Evolutionary conservation across 2,888 invertebrate species (phyloP).

Genomic region (Amiota mariae): DNA sequence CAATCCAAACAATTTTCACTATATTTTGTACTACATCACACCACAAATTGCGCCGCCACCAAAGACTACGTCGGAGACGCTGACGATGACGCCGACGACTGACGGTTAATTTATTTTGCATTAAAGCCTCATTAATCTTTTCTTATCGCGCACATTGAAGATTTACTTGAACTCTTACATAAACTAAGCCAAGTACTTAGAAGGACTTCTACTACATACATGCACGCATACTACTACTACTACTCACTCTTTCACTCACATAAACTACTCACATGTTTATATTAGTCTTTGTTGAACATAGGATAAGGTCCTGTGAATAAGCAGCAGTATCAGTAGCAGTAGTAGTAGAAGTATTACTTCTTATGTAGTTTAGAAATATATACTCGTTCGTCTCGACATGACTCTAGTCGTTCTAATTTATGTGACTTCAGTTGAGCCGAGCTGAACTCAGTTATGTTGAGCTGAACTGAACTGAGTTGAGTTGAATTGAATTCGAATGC

Average conservation of each 20-base stretch:
- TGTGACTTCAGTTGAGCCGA: slow-evolving; percentile 15
- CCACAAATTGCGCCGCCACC: background rate
- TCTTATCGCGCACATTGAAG: slow-evolving; percentile 64
- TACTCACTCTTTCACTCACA: no score
- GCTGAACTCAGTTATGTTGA: background rate
- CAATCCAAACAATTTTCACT: background rate
- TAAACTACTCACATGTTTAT: background rate
- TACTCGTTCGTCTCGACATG: background rate
- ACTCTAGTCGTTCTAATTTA: slow-evolving; percentile 14
- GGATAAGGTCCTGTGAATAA: background rate
- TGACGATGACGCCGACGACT: slow-evolving; percentile 44
- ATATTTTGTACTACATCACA: no score
- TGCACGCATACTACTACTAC: no score
- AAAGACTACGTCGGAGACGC: no score
- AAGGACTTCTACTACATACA: slow-evolving; percentile 12
- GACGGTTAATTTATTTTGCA: slow-evolving; percentile 67
- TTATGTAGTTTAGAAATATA: background rate
- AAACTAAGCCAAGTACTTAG: slow-evolving; percentile 29
- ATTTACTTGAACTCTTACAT: slow-evolving; percentile 53
- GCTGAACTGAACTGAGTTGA: no score
- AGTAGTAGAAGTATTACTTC: no score
- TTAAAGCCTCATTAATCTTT: slow-evolving; percentile 65
- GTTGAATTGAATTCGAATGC: slow-evolving; percentile 9
- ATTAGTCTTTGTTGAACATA: background rate
- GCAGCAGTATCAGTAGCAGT: no score